Evolutionary conservation across 2,888 invertebrate species (phyloP).

Genomic region (Cancer borealis): DNA sequence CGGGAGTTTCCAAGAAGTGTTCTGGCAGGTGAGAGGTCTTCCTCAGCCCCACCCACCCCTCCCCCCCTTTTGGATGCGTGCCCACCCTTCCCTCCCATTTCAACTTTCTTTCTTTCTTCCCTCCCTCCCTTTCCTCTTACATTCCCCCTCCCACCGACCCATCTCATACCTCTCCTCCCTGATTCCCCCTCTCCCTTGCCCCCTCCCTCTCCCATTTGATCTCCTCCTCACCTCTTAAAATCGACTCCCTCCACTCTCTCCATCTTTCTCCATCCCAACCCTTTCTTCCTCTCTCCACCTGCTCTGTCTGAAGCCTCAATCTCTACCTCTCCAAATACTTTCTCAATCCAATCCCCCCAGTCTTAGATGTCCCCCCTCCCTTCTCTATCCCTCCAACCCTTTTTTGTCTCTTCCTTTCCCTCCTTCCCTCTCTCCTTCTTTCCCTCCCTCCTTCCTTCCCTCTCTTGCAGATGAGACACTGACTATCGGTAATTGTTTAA

Average conservation of each 20-base stretch:
- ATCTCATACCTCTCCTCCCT: background rate
- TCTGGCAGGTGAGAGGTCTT: background rate
- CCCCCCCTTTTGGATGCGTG: no score
- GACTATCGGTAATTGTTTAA: conserved; percentile 12
- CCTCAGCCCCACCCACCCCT: no score
- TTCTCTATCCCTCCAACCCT: no score
- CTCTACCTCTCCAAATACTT: no score
- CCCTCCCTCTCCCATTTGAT: background rate
- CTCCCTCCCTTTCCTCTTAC: background rate
- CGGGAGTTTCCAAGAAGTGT: background rate
- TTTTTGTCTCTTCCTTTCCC: background rate
- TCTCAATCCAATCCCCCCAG: no score
- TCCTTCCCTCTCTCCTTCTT: background rate
- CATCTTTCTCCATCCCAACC: background rate
- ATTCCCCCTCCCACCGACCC: background rate
- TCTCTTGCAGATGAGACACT: background rate
- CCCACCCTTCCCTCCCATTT: no score
- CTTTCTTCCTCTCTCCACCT: background rate
- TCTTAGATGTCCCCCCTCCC: no score
- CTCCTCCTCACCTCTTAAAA: background rate
- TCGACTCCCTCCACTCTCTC: background rate
- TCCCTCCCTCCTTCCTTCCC: background rate
- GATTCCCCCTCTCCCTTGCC: background rate
- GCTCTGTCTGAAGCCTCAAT: no score
- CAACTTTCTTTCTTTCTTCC: no score